A percentile compares a stretch with the other conserved stretches of the same genome.
Conservation (phyloP, 2,888 invertebrate genomes). For the Ceriagrion tenellum region DNA sequence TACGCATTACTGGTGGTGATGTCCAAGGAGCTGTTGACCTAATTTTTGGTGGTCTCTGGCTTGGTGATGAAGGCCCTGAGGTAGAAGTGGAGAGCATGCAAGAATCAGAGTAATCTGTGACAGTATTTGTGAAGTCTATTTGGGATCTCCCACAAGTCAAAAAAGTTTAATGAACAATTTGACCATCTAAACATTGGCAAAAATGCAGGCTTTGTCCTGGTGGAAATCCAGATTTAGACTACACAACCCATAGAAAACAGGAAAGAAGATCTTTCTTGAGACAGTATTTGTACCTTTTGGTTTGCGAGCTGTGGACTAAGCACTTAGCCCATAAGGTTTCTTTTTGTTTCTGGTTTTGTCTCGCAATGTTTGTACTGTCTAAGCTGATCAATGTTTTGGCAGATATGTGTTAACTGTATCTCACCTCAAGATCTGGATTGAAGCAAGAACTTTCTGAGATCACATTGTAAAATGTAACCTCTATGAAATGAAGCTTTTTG, state of each 20-base stretch:
- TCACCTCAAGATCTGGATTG: neutral
- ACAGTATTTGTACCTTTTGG: neutral
- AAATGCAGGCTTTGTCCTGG: too few relatives aligned
- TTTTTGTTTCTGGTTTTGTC: neutral
- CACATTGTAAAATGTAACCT: neutral
- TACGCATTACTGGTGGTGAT: slow-evolving; percentile 90
- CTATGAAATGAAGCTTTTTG: neutral
- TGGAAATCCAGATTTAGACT: too few relatives aligned
- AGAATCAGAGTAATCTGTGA: neutral
- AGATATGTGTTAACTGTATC: neutral
- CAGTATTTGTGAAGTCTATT: neutral
- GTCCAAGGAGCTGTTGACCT: slow-evolving; percentile 95
- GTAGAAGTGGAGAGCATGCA: slow-evolving; percentile 53
- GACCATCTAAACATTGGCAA: too few relatives aligned
- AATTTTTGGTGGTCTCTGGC: slow-evolving; percentile 84
- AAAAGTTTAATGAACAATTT: too few relatives aligned
- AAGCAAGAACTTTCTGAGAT: neutral
- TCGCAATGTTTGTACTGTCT: neutral
- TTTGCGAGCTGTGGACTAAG: too few relatives aligned
- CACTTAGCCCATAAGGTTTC: too few relatives aligned
- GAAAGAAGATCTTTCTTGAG: neutral
- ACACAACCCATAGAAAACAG: too few relatives aligned
- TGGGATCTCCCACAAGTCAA: too few relatives aligned
- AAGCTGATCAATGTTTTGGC: neutral
- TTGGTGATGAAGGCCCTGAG: slow-evolving; percentile 59